Percentiles rank a stretch among this genome's conserved stretches.
These are phyloP conservation scores for Yponomeuta plumbellus DNA, from an alignment of 2,888 invertebrate genomes.

Conservation along the genomic window DNA sequence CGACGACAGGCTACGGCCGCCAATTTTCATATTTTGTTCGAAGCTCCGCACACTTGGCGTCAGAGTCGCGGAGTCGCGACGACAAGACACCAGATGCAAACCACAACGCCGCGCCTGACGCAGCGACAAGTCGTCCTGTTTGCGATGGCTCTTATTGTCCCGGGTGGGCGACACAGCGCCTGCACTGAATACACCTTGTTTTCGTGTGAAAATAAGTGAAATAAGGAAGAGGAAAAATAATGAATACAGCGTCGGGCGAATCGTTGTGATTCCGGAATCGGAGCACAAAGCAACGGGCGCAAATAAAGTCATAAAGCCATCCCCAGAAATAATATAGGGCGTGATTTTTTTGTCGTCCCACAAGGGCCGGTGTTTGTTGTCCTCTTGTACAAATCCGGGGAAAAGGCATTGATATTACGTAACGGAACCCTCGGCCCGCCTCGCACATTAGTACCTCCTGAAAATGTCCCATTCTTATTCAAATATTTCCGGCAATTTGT, in stretches of 20 bases:
- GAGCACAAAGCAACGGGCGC: constrained; percentile 31
- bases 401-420: constrained; percentile 67
- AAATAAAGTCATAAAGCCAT: constrained; percentile 67
- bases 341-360: constrained; percentile 54
- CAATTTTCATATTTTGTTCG: too few relatives aligned
- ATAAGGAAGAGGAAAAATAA: constrained; percentile 7
- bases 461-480: constrained; percentile 71
- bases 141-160: too few relatives aligned
- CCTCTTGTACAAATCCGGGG: constrained; percentile 71
- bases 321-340: constrained; percentile 61
- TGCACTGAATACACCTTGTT: not conserved
- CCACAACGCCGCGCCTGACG: too few relatives aligned
- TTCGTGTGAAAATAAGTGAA: constrained; percentile 10
- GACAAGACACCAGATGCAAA: too few relatives aligned
- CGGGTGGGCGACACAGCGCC: not conserved
- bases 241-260: not conserved
- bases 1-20: too few relatives aligned
- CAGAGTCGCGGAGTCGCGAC: too few relatives aligned
- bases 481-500: constrained; percentile 74
- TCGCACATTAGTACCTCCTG: constrained; percentile 66
- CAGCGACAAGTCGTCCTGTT: too few relatives aligned
- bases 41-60: too few relatives aligned
- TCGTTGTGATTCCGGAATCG: constrained; percentile 21
- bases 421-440: constrained; percentile 62
- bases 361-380: constrained; percentile 62